phyloP scores from a whole-genome alignment of 2,888 invertebrate species.

The Dolichomitus sp. region DNA sequence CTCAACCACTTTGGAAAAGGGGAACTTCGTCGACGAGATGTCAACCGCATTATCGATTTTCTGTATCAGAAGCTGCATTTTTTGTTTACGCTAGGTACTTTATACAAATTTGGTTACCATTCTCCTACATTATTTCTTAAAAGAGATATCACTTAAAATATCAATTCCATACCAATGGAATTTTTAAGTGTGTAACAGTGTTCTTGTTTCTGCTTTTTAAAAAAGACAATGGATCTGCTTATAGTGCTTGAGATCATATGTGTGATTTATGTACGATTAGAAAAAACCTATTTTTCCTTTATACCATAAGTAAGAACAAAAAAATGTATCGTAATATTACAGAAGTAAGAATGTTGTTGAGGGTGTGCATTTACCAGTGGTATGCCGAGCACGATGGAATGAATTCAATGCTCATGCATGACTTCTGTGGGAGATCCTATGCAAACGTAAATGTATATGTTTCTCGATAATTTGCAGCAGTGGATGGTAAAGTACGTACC shows the following conservation, averaged over 20 bases:
- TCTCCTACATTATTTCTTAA: too few species aligned
- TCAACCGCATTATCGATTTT: conserved; percentile 37
- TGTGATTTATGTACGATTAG: neutral
- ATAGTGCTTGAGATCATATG: too few species aligned
- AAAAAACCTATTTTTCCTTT: neutral
- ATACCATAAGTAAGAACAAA: conserved; percentile 8
- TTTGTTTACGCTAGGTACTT: neutral
- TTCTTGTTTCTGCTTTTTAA: too few species aligned
- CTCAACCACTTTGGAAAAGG: conserved; percentile 59
- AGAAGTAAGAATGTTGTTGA: conserved; percentile 1
- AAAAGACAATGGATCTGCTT: too few species aligned
- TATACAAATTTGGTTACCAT: neutral
- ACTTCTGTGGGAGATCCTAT: conserved; percentile 41
- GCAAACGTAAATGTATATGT: conserved; percentile 55
- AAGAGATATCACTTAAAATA: too few species aligned
- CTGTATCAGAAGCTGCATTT: neutral
- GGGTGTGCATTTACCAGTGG: conserved; percentile 36
- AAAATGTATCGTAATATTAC: conserved; percentile 31
- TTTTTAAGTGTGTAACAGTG: too few species aligned
- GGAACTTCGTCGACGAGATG: conserved; percentile 60
- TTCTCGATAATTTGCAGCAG: conserved; percentile 61
- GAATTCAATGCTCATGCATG: conserved; percentile 60
- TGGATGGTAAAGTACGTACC: conserved; percentile 52
- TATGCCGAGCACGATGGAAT: conserved; percentile 56
- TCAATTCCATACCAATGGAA: too few species aligned